phyloP scores from a whole-genome alignment of 2,113 vertebrate species.

The Synchiropus splendidus region DNA sequence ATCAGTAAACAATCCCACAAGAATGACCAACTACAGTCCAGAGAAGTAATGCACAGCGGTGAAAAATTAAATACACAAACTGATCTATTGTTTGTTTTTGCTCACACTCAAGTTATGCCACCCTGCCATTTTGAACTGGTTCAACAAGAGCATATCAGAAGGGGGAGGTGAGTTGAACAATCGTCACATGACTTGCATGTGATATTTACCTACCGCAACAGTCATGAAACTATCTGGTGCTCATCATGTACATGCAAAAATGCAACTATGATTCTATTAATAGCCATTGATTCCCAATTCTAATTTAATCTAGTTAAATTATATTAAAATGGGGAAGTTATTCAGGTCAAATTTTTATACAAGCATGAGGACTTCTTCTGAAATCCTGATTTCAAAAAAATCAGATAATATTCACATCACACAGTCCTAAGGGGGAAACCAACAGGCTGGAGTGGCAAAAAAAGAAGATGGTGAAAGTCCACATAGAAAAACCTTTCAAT shows the following conservation, averaged over 20 bases:
- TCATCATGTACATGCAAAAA: too few relatives aligned
- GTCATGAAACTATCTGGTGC: too few relatives aligned
- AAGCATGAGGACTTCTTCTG: too few relatives aligned
- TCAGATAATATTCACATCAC: slow-evolving; percentile 29
- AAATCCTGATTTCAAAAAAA: too few relatives aligned
- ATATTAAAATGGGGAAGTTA: slow-evolving; percentile 3
- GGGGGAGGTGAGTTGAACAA: slow-evolving; percentile 3
- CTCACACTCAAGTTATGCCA: slow-evolving; percentile 2
- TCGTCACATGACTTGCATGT: slow-evolving; percentile 12
- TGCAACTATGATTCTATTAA: too few relatives aligned
- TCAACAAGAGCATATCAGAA: slow-evolving; percentile 15
- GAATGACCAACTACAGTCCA: too few relatives aligned
- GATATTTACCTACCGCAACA: slow-evolving; percentile 32
- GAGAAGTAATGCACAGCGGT: background rate
- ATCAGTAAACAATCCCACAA: too few relatives aligned
- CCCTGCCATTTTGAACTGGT: slow-evolving; percentile 34
- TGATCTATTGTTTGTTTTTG: slow-evolving; percentile 3
- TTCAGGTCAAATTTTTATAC: too few relatives aligned
- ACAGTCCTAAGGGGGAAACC: background rate
- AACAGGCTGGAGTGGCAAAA: background rate
- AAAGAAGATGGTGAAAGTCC: background rate
- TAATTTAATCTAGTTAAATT: too few relatives aligned
- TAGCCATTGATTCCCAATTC: too few relatives aligned
- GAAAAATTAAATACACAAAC: background rate
- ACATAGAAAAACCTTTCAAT: background rate